Base-by-base conservation (phyloP, 2,113 vertebrate genomes). In the Halichoeres trimaculatus region DNA sequence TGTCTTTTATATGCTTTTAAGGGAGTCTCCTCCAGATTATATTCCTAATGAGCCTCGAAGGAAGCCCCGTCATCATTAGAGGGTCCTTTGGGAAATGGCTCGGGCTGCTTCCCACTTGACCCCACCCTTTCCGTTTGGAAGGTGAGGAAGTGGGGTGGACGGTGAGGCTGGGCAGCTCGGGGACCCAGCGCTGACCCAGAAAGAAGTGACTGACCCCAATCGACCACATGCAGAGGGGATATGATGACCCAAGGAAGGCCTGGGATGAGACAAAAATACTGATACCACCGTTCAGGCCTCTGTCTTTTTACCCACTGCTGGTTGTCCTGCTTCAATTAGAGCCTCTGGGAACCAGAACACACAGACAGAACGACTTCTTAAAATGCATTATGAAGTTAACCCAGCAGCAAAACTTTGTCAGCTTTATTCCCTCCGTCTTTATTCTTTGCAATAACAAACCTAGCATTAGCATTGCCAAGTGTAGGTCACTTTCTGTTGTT, bases 1-100 rank as follows among this genome's bases (percentile, higher is more conserved):
- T 55, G 50, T 57, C 67, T 86, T 87, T 85, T 71, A 85, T 89
- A 80, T 67, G 74, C 78, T 85, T 90, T 88, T 84, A 89, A 87
- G 74, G 70, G 75, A 91, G 85, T 85, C 79, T 82, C 70, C 48
- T 65, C 13, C 61, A 72, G 68, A 90, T 90, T 66, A 91, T 85
- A 70, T 77, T 51, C 69, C 57, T 91, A 89, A 91, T 89, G 84
- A 91, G 78, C 81, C 87, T 86, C 73, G 12, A 47, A 85, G 82
- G 73, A 88, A 85, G 70, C 58, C 54, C 40, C 43, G 86, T 89
- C 70, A 81, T 85, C 77, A 80, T 89, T 88, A 84, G 75, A 75
- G 53, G 62, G 57, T 68, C 78, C 55, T 43, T 0, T 6, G 64
- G 56, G 36, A 70, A 74, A 54, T n/a, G 5, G 75, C 41, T 53